A percentile compares a stretch with the other conserved stretches of the same genome.
phyloP scores from a whole-genome alignment of 2,797 vertebrate species.

The Premnoplex brunnescens region DNA sequence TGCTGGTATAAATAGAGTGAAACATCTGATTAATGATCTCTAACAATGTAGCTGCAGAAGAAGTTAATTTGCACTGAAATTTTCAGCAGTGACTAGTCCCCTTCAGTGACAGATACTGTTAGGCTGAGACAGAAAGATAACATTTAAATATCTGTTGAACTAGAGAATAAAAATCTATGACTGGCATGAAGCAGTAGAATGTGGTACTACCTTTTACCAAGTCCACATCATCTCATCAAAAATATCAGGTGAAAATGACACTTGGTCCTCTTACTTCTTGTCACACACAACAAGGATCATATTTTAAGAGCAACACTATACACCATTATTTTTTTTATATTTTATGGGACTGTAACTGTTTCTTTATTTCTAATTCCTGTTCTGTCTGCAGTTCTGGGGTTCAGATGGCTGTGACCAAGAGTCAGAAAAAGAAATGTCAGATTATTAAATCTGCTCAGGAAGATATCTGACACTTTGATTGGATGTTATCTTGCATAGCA shows the following conservation, averaged over 20 bases:
- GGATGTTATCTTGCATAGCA: conserved; percentile 27
- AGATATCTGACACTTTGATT: conserved; percentile 1
- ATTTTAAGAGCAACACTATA: neutral
- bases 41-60: neutral
- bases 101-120: neutral
- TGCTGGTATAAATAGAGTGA: neutral
- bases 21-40: neutral
- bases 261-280: neutral
- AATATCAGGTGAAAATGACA: neutral
- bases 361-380: neutral
- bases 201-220: neutral
- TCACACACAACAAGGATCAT: neutral
- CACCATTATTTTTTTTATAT: neutral
- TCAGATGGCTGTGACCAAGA: conserved; percentile 20
- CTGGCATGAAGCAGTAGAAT: neutral
- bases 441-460: neutral
- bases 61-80: neutral
- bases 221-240: neutral
- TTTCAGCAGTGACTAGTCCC: neutral
- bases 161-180: neutral
- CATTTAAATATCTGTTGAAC: neutral
- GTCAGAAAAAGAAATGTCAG: conserved; percentile 26
- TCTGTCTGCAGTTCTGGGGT: neutral
- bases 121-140: neutral
- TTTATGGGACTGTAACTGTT: neutral